A percentile compares a stretch with the other conserved stretches of the same genome.
Evolutionary conservation across 2,113 vertebrate species (phyloP).

Genomic region (Pimephales promelas): DNA sequence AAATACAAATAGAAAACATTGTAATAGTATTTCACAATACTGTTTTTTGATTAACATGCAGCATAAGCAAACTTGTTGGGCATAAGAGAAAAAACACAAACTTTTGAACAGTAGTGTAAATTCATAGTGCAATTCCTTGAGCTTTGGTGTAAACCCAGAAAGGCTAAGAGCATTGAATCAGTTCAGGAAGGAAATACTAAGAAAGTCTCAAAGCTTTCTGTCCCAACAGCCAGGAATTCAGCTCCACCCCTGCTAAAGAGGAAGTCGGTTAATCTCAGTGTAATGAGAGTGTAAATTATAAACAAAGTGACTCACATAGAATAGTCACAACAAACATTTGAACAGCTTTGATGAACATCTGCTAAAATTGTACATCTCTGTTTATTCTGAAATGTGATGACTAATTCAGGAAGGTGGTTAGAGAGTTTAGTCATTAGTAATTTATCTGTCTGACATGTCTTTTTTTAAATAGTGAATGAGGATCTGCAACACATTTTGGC

Average conservation of each 20-base stretch:
- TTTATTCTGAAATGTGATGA: conserved; percentile 21
- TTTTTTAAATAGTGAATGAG: conserved; percentile 70
- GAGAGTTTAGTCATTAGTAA: conserved; percentile 13
- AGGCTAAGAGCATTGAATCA: conserved; percentile 3
- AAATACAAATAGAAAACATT: too few species aligned
- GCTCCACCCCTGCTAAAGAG: conserved; percentile 48
- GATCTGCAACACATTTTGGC: conserved; percentile 58
- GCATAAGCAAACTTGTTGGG: not conserved
- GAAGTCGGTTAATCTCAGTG: not conserved
- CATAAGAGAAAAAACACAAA: not conserved
- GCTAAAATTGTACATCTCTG: not conserved
- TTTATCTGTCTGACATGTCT: not conserved
- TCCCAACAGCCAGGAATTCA: conserved; percentile 62
- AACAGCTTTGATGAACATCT: not conserved
- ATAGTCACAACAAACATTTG: conserved; percentile 25
- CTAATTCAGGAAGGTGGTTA: conserved; percentile 18
- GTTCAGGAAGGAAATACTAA: conserved; percentile 63
- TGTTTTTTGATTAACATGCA: not conserved
- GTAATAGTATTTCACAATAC: not conserved
- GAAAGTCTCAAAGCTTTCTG: conserved; percentile 57
- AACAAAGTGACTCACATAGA: conserved; percentile 35
- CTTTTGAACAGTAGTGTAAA: not conserved
- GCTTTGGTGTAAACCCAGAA: conserved; percentile 13
- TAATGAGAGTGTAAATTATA: conserved; percentile 12
- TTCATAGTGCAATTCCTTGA: not conserved